phyloP scores from a whole-genome alignment of 1,140 invertebrate species.

The Polypedilum vanderplanki region DNA sequence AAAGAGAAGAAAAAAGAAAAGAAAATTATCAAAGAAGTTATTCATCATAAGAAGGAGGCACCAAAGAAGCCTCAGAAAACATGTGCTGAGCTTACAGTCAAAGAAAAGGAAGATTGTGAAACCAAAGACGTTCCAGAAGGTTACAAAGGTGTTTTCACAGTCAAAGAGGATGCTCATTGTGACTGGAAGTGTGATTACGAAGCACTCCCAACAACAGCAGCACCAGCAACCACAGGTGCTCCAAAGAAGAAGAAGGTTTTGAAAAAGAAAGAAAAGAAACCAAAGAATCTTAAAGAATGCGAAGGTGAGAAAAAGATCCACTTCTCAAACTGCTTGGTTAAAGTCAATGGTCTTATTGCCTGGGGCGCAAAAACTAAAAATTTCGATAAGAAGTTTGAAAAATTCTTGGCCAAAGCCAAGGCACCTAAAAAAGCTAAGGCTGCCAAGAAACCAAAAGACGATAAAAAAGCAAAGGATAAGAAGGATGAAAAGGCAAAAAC shows the following conservation, averaged over 20 bases:
- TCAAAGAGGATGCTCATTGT: not conserved
- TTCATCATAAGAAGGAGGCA: not conserved
- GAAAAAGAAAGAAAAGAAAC: not conserved
- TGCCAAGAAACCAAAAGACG: not conserved
- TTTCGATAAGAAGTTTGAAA: not conserved
- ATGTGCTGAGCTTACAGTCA: not conserved
- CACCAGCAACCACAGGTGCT: not conserved
- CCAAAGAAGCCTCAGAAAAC: not conserved
- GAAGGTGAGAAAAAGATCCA: not conserved
- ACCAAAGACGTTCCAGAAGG: not conserved
- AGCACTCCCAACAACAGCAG: not conserved
- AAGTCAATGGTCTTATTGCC: not conserved
- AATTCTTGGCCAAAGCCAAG: not conserved
- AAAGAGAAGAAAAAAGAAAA: conserved; percentile 3
- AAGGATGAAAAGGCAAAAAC: not conserved
- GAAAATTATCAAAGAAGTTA: not conserved
- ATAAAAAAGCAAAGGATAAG: not conserved
- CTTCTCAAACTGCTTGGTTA: not conserved
- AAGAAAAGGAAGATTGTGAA: not conserved
- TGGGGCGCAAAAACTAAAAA: not conserved
- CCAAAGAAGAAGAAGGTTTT: not conserved
- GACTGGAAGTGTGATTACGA: not conserved
- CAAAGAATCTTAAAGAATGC: not conserved
- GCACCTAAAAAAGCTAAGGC: not conserved
- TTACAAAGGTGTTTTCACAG: not conserved